Evolutionary conservation across 1,140 invertebrate species (phyloP), one percentile per base, ranked within the genome.

Genomic region (Diuraphis noxia): DNA sequence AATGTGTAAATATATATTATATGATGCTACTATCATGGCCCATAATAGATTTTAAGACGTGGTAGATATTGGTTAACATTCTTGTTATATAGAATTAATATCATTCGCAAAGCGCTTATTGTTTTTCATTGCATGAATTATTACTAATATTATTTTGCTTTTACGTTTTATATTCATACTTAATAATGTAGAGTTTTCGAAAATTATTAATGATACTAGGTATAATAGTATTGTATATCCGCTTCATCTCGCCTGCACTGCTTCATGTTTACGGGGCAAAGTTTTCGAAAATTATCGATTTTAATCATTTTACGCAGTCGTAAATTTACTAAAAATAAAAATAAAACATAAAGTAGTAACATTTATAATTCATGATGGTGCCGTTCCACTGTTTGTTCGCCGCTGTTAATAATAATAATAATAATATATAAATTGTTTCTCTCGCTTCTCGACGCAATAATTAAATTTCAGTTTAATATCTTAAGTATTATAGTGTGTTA

Each of bases 261-360:
- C 40, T 82, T 19, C 17, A 43, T 34, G 34, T 85, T 85, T 85
- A 85, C 1, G 49, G 23, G 4, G 82, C n/a, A 85, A 46, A 85
- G 82, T 85, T 86, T 86, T 52, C n/a, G n/a, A 86, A 49, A 84
- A 34, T 49, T 86, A 86, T 86, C 23, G 86, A 40, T 88, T 88
- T 40, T 88, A 88, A 63, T 63, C 13, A 40, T 63, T 88, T 88
- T 40, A 23, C 23, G 30, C 49, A 30, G 86, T 88, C 49, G 34
- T 88, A 40, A 63, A 63, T 88, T 40, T n/a, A 38, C 23, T 9
- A 30, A 17, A 40, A 86, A 86, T 72, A 13, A 72, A n/a, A 72
- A 63, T 63, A 63, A 34, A 46, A 86, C 43, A 72, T n/a, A 72
- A 72, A 34, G 30, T 17, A 1, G 36, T 36, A 52, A 36, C 43